Base-by-base conservation (phyloP, 2,888 invertebrate genomes). In the Mellilla xanthometata region DNA sequence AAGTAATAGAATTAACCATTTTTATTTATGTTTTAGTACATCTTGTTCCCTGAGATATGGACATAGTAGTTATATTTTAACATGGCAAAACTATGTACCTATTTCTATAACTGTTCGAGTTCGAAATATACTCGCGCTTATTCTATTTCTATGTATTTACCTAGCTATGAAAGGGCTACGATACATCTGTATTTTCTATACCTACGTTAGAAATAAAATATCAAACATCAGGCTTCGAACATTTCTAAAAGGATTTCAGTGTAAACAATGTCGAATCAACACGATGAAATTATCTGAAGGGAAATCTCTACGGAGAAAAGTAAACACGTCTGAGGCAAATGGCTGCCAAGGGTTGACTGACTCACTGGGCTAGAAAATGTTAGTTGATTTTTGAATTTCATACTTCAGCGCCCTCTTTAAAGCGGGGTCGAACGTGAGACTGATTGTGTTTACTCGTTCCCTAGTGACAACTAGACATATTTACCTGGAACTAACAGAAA, bases 351-450 rank as follows among this genome's bases (percentile, higher is more conserved):
- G 76, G 80, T 75, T 76, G 80, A 78, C 68, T 68, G 75, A 80
- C 69, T 82, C 86, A 86, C 72, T 86, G 86, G 70, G 65, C 71
- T 77, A 78, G 86, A 88, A 85, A 86, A 85, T 82, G 81, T 85
- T 84, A 86, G 83, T 88, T 86, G 87, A 88, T 87, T 87, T 86
- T 86, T 86, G 85, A 83, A 87, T 86, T 86, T 84, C 79, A 81
- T 77, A 76, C 80, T 76, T 73, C 76, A 78, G 66, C 77, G 76
- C 72, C 53, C 68, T 54, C 72, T 70, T 76, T 73, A 77, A 80
- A 79, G 71, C 64, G 62, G 57, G 57, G 48, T 52, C 56, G 52
- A 49, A 51, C 51, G 58, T 49, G 56, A 52, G 54, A 60, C 58
- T 67, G 66, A 68, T 76, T 75, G 62, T 75, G 68, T 76, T 72